Conservation (phyloP, 2,888 invertebrate genomes). For the Macropis europaea region DNA sequence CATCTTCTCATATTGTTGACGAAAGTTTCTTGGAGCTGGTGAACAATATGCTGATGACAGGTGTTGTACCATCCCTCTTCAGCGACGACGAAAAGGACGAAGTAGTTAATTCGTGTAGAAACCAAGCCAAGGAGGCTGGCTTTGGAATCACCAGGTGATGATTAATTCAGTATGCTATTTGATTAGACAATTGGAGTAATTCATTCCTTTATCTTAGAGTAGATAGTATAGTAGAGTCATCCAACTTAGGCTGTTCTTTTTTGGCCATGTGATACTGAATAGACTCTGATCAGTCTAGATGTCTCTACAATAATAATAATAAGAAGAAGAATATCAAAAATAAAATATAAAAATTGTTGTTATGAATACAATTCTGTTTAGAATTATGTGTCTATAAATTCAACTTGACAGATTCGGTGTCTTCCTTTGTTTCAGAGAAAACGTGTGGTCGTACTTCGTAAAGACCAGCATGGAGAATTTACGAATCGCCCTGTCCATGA, state of each 20-base stretch:
- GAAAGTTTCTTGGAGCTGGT: conserved; percentile 94
- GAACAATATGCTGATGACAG: conserved; percentile 95
- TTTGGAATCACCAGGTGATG: conserved; percentile 86
- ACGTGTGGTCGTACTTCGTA: conserved; percentile 92
- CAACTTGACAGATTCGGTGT: too few species aligned
- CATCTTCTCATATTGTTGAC: conserved; percentile 90
- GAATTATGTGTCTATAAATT: too few species aligned
- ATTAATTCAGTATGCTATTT: background rate
- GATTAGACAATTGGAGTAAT: background rate
- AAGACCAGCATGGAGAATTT: conserved; percentile 90
- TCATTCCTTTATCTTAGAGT: too few species aligned
- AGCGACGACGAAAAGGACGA: conserved; percentile 93
- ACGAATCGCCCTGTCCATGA: conserved; percentile 95
- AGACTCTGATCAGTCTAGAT: too few species aligned
- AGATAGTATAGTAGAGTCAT: too few species aligned
- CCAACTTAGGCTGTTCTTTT: too few species aligned
- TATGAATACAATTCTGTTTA: too few species aligned
- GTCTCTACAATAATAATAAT: too few species aligned
- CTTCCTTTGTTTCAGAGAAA: conserved; percentile 82
- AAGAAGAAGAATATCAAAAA: too few species aligned
- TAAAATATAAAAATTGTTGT: too few species aligned
- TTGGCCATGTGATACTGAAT: too few species aligned
- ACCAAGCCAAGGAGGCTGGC: conserved; percentile 86
- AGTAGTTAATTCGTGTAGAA: conserved; percentile 86
- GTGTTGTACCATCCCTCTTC: conserved; percentile 92